Evolutionary conservation across 2,888 invertebrate genomes (phyloP).

Genomic region (Zaprionus lineosus): DNA sequence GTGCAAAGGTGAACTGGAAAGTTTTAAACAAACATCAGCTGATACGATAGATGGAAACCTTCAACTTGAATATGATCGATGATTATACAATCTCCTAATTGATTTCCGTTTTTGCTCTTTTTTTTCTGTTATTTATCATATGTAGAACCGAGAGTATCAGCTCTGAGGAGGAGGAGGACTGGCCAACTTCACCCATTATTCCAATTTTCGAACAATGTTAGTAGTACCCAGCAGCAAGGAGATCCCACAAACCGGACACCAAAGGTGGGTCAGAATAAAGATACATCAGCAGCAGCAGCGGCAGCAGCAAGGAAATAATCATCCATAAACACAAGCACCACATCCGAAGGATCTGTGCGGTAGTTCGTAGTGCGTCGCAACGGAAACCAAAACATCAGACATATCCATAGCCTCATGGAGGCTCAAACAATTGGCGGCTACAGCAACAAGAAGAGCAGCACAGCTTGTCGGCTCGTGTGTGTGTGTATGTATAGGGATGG

Average conservation of each 20-base stretch:
- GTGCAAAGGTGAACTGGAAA: constrained; percentile 40
- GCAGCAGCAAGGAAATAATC: constrained; percentile 18
- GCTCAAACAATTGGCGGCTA: background rate
- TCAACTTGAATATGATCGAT: constrained; percentile 48
- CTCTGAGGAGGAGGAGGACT: constrained; percentile 85
- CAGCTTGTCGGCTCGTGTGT: too few relatives aligned
- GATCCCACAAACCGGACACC: constrained; percentile 30
- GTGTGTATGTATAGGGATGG: constrained; percentile 21
- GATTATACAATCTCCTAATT: constrained; percentile 13
- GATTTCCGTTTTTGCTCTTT: background rate
- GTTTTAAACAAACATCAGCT: constrained; percentile 37
- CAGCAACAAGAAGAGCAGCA: constrained; percentile 4
- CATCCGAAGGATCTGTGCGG: too few relatives aligned
- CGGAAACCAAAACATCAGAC: constrained; percentile 40
- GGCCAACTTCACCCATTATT: constrained; percentile 86
- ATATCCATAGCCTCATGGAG: too few relatives aligned
- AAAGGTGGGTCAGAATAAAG: constrained; percentile 18
- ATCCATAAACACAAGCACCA: constrained; percentile 28
- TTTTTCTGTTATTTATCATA: constrained; percentile 29
- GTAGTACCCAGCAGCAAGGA: constrained; percentile 55
- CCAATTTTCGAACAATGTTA: constrained; percentile 84
- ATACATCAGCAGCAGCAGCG: constrained; percentile 19
- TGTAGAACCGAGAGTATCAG: constrained; percentile 86
- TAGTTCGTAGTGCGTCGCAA: too few relatives aligned
- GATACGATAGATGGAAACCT: constrained; percentile 36